phyloP scores from a whole-genome alignment of 2,113 vertebrate genomes.

The Acrocephalus arundinaceus region DNA sequence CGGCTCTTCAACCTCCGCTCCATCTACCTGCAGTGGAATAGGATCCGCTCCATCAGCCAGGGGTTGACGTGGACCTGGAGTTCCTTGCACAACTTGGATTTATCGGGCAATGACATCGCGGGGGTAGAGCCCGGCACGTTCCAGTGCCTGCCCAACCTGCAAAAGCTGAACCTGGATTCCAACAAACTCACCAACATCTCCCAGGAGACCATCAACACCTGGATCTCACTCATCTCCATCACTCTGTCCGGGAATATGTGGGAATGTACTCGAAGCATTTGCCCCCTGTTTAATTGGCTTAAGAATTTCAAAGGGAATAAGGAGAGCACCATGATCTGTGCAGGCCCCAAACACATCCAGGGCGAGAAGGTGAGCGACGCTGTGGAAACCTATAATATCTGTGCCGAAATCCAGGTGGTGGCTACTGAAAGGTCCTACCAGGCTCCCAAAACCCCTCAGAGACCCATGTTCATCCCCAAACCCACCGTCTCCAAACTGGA shows the following conservation, averaged over 20 bases:
- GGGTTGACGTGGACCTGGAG: slow-evolving; percentile 97
- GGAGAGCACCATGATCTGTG: slow-evolving; percentile 92
- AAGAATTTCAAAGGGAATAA: slow-evolving; percentile 95
- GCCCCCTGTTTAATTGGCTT: slow-evolving; percentile 91
- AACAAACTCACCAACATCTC: slow-evolving; percentile 96
- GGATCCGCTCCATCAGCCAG: slow-evolving; percentile 88
- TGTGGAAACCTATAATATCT: slow-evolving; percentile 89
- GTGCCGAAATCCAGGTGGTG: slow-evolving; percentile 80
- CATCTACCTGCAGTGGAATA: slow-evolving; percentile 95
- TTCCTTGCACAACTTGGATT: slow-evolving; percentile 95
- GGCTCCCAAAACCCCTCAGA: slow-evolving; percentile 76
- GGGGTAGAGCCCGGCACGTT: slow-evolving; percentile 88
- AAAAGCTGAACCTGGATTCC: slow-evolving; percentile 95
- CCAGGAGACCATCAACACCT: slow-evolving; percentile 88
- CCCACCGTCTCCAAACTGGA: slow-evolving; percentile 81
- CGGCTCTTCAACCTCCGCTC: slow-evolving; percentile 93
- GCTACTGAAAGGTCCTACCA: slow-evolving; percentile 78
- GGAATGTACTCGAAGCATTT: slow-evolving; percentile 93
- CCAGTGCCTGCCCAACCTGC: slow-evolving; percentile 93
- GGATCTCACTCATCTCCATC: slow-evolving; percentile 95
- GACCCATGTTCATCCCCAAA: slow-evolving; percentile 75
- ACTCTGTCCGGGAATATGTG: slow-evolving; percentile 94
- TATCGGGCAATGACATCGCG: slow-evolving; percentile 93
- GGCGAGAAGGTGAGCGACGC: slow-evolving; percentile 94
- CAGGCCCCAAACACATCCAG: slow-evolving; percentile 91